phyloP scores from a whole-genome alignment of 2,888 invertebrate species.

The Geophilus truncorum region DNA sequence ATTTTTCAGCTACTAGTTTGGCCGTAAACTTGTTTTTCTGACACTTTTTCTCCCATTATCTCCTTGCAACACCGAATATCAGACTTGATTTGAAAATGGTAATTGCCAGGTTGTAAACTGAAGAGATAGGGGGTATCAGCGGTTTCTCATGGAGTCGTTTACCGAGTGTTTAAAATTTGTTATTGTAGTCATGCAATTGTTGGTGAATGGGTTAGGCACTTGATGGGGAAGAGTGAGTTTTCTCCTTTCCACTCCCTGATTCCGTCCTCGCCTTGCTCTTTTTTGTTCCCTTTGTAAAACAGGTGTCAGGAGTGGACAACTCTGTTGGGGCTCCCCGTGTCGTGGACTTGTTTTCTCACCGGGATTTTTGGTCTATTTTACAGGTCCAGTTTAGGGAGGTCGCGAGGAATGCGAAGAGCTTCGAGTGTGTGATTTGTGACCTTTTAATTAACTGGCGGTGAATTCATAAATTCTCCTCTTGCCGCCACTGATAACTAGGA shows the following conservation, averaged over 20 bases:
- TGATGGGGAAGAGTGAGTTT: background rate
- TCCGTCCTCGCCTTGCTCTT: background rate
- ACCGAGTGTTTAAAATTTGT: background rate
- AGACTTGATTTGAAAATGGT: background rate
- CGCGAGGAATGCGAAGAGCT: constrained; percentile 2
- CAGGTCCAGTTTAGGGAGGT: constrained; percentile 12
- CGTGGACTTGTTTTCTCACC: constrained; percentile 21
- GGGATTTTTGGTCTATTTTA: background rate
- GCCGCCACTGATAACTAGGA: constrained; percentile 21
- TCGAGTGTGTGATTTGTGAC: constrained; percentile 18
- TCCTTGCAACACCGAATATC: background rate
- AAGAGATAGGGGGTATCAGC: background rate
- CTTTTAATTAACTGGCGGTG: constrained; percentile 27
- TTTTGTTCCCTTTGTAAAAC: constrained; percentile 2
- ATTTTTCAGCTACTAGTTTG: constrained; percentile 24
- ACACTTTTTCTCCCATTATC: background rate
- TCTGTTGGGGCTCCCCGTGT: constrained; percentile 22
- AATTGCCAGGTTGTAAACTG: background rate
- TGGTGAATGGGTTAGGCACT: constrained; percentile 22
- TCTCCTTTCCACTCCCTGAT: constrained; percentile 25
- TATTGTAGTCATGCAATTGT: background rate
- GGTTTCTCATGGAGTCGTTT: background rate
- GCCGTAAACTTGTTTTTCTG: constrained; percentile 4
- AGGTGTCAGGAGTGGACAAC: constrained; percentile 27
- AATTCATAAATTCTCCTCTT: constrained; percentile 12